Evolutionary conservation across 2,113 vertebrate species (phyloP).

Genomic region (Heterocephalus glaber): DNA sequence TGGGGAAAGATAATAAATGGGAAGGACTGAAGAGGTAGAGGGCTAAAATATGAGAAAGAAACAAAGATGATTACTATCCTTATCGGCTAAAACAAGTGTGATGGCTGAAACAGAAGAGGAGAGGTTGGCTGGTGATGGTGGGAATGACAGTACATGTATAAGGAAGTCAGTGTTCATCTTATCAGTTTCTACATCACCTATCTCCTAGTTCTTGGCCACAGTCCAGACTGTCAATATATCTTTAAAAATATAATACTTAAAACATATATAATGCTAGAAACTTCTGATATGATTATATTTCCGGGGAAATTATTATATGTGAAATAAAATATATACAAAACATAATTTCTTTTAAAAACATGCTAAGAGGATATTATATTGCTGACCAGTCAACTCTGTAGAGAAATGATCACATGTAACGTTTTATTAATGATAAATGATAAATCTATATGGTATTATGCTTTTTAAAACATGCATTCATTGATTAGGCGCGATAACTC

Average conservation of each 20-base stretch:
- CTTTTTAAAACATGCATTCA: conserved; percentile 2
- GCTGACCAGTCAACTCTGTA: conserved; percentile 9
- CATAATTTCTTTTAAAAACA: conserved; percentile 3
- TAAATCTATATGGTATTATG: background rate
- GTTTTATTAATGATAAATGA: conserved; percentile 50
- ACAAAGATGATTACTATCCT: background rate
- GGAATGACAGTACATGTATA: background rate
- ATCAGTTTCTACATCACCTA: background rate
- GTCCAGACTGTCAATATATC: background rate
- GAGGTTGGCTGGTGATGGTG: background rate
- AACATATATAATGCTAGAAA: background rate
- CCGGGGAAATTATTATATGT: background rate
- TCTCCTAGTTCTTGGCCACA: background rate
- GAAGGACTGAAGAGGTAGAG: background rate
- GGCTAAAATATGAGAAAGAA: background rate
- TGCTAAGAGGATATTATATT: conserved; percentile 32
- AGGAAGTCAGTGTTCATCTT: background rate
- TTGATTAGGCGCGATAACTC: conserved; percentile 21
- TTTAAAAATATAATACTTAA: background rate
- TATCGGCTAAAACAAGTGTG: background rate
- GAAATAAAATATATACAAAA: background rate
- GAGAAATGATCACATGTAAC: conserved; percentile 32
- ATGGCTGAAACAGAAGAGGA: background rate
- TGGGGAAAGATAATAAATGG: background rate
- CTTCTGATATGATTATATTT: background rate